phyloP scores from a whole-genome alignment of 2,797 vertebrate species.

The Coilia nasus region DNA sequence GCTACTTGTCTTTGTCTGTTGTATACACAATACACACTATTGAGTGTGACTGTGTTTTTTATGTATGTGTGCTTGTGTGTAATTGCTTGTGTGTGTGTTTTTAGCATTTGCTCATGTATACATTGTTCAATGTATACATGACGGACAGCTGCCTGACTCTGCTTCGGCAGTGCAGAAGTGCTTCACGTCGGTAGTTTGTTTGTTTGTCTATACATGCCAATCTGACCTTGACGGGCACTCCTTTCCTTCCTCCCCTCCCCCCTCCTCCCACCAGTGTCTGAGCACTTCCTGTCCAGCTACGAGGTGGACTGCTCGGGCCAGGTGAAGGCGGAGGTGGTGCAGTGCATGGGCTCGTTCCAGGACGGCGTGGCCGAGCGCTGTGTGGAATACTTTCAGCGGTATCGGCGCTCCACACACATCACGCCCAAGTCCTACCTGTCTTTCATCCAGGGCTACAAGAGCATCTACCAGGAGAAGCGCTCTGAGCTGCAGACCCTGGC shows the following conservation, averaged over 20 bases:
- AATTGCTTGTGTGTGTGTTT: too few species aligned
- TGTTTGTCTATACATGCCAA: too few species aligned
- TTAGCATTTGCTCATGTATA: too few species aligned
- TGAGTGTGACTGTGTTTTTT: too few species aligned
- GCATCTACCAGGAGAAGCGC: slow-evolving; percentile 88
- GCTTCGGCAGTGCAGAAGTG: too few species aligned
- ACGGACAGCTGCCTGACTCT: too few species aligned
- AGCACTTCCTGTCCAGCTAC: slow-evolving; percentile 91
- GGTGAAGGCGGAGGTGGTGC: slow-evolving; percentile 86
- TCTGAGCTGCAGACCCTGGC: slow-evolving; percentile 86
- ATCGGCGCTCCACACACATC: slow-evolving; percentile 88
- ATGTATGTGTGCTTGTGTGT: too few species aligned
- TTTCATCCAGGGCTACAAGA: slow-evolving; percentile 94
- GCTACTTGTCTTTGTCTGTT: too few species aligned
- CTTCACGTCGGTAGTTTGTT: too few species aligned
- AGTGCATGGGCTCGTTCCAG: slow-evolving; percentile 97
- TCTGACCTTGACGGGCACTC: too few species aligned
- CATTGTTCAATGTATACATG: too few species aligned
- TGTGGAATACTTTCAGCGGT: slow-evolving; percentile 93
- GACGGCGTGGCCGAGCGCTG: slow-evolving; percentile 94
- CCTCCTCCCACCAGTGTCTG: slow-evolving; percentile 77
- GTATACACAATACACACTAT: too few species aligned
- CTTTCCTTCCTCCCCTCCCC: not conserved
- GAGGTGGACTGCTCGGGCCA: slow-evolving; percentile 84
- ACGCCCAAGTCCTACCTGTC: slow-evolving; percentile 96